Conservation (phyloP, 2,888 invertebrate species). For the Nematopogon swammerdamellus region DNA sequence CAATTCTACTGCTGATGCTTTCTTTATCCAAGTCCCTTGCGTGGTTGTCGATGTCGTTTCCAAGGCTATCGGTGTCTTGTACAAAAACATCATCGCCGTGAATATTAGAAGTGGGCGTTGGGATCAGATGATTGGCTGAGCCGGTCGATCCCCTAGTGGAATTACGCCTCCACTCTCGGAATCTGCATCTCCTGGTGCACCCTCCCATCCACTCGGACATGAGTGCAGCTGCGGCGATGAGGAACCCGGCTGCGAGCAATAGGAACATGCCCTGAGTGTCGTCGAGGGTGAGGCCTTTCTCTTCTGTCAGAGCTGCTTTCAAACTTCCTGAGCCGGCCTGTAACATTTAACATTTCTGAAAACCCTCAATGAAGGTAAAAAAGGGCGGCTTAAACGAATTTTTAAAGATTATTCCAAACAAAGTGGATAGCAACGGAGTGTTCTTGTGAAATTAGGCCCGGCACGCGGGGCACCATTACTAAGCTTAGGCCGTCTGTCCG, state of each 20-base stretch:
- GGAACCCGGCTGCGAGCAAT: slow-evolving; percentile 66
- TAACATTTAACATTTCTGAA: too few species aligned
- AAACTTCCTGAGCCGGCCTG: slow-evolving; percentile 43
- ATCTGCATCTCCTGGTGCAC: slow-evolving; percentile 57
- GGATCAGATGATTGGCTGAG: slow-evolving; percentile 22
- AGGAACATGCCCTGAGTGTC: slow-evolving; percentile 84
- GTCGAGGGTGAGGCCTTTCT: slow-evolving; percentile 71
- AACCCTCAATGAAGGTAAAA: too few species aligned
- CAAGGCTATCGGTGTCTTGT: not conserved
- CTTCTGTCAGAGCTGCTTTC: slow-evolving; percentile 52
- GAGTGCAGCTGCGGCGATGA: slow-evolving; percentile 60
- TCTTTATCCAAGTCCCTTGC: too few species aligned
- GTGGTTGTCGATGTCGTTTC: not conserved
- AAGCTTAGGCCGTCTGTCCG: too few species aligned
- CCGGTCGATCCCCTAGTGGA: slow-evolving; percentile 11
- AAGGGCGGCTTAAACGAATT: too few species aligned
- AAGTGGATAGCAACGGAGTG: too few species aligned
- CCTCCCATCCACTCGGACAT: slow-evolving; percentile 71
- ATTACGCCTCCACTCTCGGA: slow-evolving; percentile 16
- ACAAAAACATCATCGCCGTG: slow-evolving; percentile 8
- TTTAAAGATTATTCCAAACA: too few species aligned
- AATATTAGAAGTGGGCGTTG: slow-evolving; percentile 16
- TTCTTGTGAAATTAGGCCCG: too few species aligned
- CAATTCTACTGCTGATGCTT: slow-evolving; percentile 17
- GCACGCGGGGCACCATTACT: too few species aligned